Base-by-base conservation (phyloP, 2,888 invertebrate species). In the Drosophila aldrichi region DNA sequence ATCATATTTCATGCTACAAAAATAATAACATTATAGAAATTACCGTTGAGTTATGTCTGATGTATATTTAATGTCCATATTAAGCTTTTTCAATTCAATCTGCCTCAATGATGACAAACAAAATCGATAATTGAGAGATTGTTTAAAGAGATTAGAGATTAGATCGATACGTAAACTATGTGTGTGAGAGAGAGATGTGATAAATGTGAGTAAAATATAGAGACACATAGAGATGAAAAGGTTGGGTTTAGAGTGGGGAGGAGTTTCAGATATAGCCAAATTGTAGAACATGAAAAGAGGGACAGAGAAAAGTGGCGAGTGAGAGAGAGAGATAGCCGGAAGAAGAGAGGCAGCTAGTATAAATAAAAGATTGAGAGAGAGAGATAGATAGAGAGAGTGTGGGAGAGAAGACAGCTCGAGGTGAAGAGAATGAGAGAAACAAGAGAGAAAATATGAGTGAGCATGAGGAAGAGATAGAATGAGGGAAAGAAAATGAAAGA, bases 121-220 rank as follows among this genome's bases (percentile, higher is more conserved):
- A 18, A 41, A 64, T 40, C 25, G 25, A 18, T 20, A 62, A 61
- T 51, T 51, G 51, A 20, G 51, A 14, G 25, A 29, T 62, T 38
- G 48, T 4, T 25, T 14, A 40, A 14, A 18, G 29, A 34, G 22
- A 16, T 3, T 22, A 34, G 57, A 34, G 3, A 14, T 46, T 8
- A 16, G 10, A 52, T 20, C 10, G 36, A 36, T 16, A 16, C 2
- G 12, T 5, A 36, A 6, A 36, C 14, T 16, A 1, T 36, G 2
- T 16, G 36, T 2, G 8, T 1, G 16, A n/a, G 9, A 9, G 16
- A 10, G 36, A 22, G 2, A 29, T 29, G 29, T 7, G 29, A 29
- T 7, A 8, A 29, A 29, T 29, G 8, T 8, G 29, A 29, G 29
- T 29, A 7, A 29, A 1, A 29, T 29, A 29, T 29, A 8, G 32